A percentile compares a stretch with the other conserved stretches of the same genome.
These are phyloP conservation scores for Megatriorchis doriae DNA, from an alignment of 2,113 vertebrate genomes.

Conservation along the genomic window DNA sequence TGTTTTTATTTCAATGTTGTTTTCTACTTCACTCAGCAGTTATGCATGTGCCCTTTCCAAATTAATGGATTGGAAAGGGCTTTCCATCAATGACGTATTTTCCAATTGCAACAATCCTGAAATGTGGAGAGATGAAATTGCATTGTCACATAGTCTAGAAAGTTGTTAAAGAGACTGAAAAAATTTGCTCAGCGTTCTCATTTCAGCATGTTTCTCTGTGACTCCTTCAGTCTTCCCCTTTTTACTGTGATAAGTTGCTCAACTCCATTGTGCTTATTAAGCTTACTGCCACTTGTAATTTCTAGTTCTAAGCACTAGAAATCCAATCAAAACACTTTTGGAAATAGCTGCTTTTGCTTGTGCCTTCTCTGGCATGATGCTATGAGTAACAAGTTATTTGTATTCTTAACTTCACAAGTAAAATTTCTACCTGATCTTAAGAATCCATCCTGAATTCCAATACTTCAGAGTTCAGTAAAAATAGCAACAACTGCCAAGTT, in stretches of 20 bases:
- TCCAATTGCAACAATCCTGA: background rate
- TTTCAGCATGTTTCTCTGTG: background rate
- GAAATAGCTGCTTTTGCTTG: background rate
- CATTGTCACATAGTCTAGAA: background rate
- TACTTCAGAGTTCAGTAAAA: background rate
- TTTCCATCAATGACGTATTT: background rate
- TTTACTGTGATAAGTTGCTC: background rate
- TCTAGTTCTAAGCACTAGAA: background rate
- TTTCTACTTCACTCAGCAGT: background rate
- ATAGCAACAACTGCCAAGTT: background rate
- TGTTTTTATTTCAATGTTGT: background rate
- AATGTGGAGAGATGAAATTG: background rate
- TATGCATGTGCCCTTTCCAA: background rate
- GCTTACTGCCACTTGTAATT: background rate
- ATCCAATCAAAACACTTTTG: background rate
- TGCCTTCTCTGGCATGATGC: background rate
- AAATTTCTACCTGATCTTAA: background rate
- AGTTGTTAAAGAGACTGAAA: background rate
- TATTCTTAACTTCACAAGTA: background rate
- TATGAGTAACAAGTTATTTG: background rate
- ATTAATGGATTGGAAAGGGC: background rate
- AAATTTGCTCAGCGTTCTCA: background rate
- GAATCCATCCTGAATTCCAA: background rate
- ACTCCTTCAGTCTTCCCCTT: background rate
- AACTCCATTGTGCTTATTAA: background rate